These are phyloP conservation scores for Teleogryllus oceanicus DNA, from an alignment of 2,888 invertebrate species.

Conservation along the genomic window DNA sequence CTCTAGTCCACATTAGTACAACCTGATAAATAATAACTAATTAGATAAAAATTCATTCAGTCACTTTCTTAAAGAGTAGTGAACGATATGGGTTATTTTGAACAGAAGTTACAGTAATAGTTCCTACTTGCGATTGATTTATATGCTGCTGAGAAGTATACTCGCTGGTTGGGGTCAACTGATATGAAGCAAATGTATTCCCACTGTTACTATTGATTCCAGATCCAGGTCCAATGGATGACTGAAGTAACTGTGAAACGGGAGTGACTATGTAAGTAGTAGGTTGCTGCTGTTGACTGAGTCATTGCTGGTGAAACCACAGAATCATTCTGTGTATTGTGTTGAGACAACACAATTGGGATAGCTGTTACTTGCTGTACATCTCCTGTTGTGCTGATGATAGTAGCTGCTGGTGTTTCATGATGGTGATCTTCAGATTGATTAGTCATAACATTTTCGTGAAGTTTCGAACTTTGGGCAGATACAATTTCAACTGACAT, in stretches of 20 bases:
- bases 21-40: no score
- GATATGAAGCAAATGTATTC: conserved; percentile 33
- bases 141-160: conserved; percentile 30
- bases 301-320: conserved; percentile 39
- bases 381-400: conserved; percentile 54
- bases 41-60: no score
- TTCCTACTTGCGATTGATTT: conserved; percentile 19
- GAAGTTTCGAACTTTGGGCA: background rate
- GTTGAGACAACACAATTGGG: conserved; percentile 58
- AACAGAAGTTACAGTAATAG: conserved; percentile 31
- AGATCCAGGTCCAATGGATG: conserved; percentile 18
- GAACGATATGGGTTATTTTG: conserved; percentile 31
- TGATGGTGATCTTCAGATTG: conserved; percentile 20
- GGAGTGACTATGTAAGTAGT: conserved; percentile 64
- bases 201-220: background rate
- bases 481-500: background rate
- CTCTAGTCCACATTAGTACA: no score
- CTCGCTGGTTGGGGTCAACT: conserved; percentile 32
- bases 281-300: conserved; percentile 52
- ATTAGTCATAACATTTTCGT: conserved; percentile 6
- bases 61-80: conserved; percentile 30
- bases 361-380: conserved; percentile 57
- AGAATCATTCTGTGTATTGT: conserved; percentile 39
- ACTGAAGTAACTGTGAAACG: conserved; percentile 59
- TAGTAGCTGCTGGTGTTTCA: conserved; percentile 40